These are phyloP conservation scores for Pseudachorutes palmiensis DNA, from an alignment of 1,140 invertebrate species.

Conservation along the genomic window DNA sequence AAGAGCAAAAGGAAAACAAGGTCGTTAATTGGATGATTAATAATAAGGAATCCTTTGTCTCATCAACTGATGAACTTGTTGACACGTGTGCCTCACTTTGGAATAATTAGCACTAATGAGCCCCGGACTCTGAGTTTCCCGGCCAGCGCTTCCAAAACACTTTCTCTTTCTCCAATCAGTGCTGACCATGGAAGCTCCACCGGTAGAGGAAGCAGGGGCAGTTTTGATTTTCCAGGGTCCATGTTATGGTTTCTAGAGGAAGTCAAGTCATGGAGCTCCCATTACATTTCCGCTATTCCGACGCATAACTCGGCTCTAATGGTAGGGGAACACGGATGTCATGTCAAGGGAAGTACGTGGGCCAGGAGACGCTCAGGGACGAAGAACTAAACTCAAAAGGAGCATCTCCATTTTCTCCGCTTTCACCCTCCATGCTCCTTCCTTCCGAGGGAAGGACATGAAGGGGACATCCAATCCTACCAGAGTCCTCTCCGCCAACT, in stretches of 20 bases:
- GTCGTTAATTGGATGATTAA: neutral
- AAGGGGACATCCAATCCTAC: neutral
- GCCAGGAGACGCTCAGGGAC: neutral
- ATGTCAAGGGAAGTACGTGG: neutral
- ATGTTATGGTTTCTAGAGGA: neutral
- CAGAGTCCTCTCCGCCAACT: neutral
- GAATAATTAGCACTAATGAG: neutral
- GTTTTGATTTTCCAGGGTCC: neutral
- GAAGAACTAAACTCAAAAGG: no score
- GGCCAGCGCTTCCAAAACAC: no score
- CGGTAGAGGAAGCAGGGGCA: neutral
- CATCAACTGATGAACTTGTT: neutral
- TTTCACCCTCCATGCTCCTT: neutral
- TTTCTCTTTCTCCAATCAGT: neutral
- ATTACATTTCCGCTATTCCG: slow-evolving; percentile 4
- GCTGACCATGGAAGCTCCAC: neutral
- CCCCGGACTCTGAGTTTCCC: no score
- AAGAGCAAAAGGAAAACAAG: neutral
- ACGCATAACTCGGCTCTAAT: neutral
- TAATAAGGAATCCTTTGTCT: neutral
- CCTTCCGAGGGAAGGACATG: neutral
- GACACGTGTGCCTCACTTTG: neutral
- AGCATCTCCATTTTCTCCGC: neutral
- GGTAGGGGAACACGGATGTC: neutral
- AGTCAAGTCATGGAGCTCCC: neutral